phyloP scores from a whole-genome alignment of 1,140 invertebrate species.

The Argopecten irradians region DNA sequence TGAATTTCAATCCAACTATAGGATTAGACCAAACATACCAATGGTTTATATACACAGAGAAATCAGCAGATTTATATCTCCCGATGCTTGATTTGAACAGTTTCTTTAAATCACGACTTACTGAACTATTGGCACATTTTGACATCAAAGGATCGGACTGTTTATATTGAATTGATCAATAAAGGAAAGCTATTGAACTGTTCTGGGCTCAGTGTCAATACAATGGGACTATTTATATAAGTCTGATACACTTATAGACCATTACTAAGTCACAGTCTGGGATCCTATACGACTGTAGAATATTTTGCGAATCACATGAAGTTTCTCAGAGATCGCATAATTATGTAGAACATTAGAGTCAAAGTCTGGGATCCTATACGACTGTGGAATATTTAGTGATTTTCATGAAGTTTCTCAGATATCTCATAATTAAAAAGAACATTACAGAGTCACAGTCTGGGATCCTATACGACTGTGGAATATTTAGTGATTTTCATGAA shows the following conservation, averaged over 20 bases:
- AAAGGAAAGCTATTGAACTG: not conserved
- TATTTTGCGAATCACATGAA: no score
- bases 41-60: no score
- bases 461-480: not conserved
- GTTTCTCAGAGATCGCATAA: no score
- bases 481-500: no score
- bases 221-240: not conserved
- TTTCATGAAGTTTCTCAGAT: no score
- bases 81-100: not conserved
- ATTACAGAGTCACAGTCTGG: not conserved
- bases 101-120: conserved; percentile 16
- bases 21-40: no score
- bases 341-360: no score
- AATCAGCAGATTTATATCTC: not conserved
- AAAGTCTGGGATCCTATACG: no score
- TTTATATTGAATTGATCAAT: conserved; percentile 16
- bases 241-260: not conserved
- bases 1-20: no score
- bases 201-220: not conserved
- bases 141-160: not conserved
- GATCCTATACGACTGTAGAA: no score
- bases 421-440: no score
- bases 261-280: not conserved
- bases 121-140: conserved; percentile 6
- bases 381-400: no score